phyloP scores from a whole-genome alignment of 92 coral and sea anemone species.

The Phenganax subtilis region DNA sequence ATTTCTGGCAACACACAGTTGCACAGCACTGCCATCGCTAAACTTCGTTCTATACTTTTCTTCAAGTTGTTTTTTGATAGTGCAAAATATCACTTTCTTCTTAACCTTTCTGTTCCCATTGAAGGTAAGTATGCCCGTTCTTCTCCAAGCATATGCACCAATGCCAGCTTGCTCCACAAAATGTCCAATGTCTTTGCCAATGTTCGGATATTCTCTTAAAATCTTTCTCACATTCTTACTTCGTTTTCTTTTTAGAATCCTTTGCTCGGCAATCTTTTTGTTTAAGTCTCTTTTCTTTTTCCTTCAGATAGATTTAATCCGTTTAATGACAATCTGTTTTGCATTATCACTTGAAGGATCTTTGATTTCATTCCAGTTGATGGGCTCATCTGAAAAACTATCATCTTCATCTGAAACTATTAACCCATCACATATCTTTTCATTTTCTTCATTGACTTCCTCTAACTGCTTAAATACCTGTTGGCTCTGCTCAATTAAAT shows the following conservation, averaged over 20 bases:
- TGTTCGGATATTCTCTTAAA: constrained; percentile 12
- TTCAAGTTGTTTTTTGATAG: not conserved
- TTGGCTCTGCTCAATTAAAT: constrained; percentile 8
- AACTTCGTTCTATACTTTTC: not conserved
- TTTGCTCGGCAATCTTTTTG: constrained; percentile 15
- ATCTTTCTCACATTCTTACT: constrained; percentile 28
- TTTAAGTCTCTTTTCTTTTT: constrained; percentile 21
- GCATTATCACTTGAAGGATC: constrained; percentile 18
- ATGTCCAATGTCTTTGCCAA: constrained; percentile 8
- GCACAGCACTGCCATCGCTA: not conserved
- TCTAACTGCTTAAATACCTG: constrained; percentile 12
- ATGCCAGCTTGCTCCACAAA: constrained; percentile 9
- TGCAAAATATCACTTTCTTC: constrained; percentile 11
- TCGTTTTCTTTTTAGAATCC: constrained; percentile 25
- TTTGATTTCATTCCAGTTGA: not conserved
- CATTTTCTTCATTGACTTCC: not conserved
- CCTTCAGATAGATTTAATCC: not conserved
- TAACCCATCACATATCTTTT: not conserved
- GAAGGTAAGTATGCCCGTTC: constrained; percentile 20
- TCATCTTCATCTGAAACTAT: constrained; percentile 11
- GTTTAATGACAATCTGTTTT: constrained; percentile 1
- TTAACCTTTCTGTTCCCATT: constrained; percentile 13
- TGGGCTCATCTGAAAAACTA: not conserved
- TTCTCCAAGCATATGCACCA: constrained; percentile 28
- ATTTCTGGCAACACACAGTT: not conserved